Evolutionary conservation across 2,888 invertebrate genomes (phyloP).

Genomic region (Hydroisotoma schaefferi): DNA sequence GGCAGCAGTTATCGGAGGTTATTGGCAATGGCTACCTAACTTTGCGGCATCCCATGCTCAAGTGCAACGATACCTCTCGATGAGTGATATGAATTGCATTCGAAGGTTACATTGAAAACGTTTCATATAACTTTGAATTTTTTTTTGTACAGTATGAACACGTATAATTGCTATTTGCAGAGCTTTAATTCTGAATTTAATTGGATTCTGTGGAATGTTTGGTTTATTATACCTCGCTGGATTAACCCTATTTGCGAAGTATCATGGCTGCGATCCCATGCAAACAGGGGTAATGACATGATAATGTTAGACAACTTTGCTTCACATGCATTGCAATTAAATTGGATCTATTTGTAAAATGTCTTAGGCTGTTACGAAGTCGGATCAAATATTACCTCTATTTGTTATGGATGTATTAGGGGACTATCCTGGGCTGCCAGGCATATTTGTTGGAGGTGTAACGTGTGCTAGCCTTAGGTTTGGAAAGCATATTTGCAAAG

Average conservation of each 20-base stretch:
- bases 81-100: conserved; percentile 18
- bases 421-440: conserved; percentile 25
- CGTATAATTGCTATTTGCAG: conserved; percentile 10
- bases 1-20: conserved; percentile 42
- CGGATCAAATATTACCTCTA: conserved; percentile 29
- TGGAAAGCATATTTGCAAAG: too few species aligned
- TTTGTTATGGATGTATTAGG: conserved; percentile 34
- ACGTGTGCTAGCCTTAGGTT: conserved; percentile 33
- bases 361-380: conserved; percentile 18
- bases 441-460: conserved; percentile 33
- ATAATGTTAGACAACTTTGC: too few species aligned
- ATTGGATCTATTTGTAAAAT: conserved; percentile 9
- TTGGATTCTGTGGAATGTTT: conserved; percentile 26
- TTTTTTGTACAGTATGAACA: background rate
- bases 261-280: conserved; percentile 32
- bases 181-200: conserved; percentile 27
- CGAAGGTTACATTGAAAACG: conserved; percentile 14
- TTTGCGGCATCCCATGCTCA: conserved; percentile 24
- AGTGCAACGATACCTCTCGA: conserved; percentile 28
- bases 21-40: conserved; percentile 28
- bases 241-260: conserved; percentile 32
- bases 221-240: conserved; percentile 26
- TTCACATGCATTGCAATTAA: too few species aligned
- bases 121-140: background rate
- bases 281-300: conserved; percentile 15